These are phyloP conservation scores for Paracentrotus lividus DNA, from an alignment of 53 echinoderm and acorn worm species.

Conservation along the genomic window DNA sequence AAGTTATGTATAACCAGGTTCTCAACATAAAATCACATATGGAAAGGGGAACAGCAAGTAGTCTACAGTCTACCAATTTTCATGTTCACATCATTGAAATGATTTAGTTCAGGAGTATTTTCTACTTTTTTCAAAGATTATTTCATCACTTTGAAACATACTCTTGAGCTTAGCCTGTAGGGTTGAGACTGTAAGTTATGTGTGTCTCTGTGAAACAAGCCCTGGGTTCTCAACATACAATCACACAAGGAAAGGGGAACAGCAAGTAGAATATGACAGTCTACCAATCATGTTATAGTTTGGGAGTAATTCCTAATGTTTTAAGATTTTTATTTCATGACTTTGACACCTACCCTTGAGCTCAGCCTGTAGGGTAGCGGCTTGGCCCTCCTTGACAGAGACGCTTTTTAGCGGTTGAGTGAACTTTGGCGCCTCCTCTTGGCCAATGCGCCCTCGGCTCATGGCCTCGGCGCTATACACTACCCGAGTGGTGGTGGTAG, in stretches of 20 bases:
- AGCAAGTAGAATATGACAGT: neutral
- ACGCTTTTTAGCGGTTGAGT: slow-evolving; percentile 89
- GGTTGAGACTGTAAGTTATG: too few relatives aligned
- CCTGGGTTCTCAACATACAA: neutral
- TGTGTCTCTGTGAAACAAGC: too few relatives aligned
- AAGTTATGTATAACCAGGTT: too few relatives aligned
- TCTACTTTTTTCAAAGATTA: too few relatives aligned
- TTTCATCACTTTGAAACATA: too few relatives aligned
- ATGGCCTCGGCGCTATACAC: slow-evolving; percentile 75
- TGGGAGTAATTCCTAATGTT: neutral
- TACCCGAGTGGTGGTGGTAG: slow-evolving; percentile 81
- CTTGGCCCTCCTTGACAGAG: slow-evolving; percentile 83
- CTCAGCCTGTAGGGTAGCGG: slow-evolving; percentile 90
- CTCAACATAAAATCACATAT: too few relatives aligned
- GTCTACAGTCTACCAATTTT: too few relatives aligned
- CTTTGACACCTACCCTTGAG: slow-evolving; percentile 62
- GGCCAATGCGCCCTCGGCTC: slow-evolving; percentile 77
- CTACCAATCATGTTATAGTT: neutral
- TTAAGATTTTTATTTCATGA: neutral
- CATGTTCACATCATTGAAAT: too few relatives aligned
- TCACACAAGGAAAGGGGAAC: neutral
- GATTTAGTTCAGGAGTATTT: too few relatives aligned
- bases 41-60: too few relatives aligned
- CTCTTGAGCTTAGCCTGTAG: too few relatives aligned
- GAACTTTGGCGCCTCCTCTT: slow-evolving; percentile 95